Base-by-base conservation (phyloP, 1,140 invertebrate genomes). In the Lepidurus packardi region DNA sequence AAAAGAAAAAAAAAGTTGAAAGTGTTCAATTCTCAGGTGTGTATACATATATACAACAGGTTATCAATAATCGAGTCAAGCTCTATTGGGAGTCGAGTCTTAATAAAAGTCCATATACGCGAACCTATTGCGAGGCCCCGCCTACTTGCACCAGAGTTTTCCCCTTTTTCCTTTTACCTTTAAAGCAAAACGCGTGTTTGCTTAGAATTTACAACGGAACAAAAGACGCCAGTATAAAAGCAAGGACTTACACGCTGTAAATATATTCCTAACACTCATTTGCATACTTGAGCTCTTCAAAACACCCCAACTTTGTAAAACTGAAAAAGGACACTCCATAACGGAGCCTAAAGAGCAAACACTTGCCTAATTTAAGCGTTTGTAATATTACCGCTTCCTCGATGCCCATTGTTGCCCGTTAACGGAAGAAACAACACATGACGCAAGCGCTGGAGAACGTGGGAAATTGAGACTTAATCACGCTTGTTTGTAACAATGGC, bases 51-150 rank as follows among this genome's bases (percentile, higher is more conserved):
- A 21, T 21, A 65, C 21, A 65, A 13, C 8, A 16, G 53, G 53
- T 65, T 65, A 65, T 65, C 53, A 65, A 65, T 65, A 65, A 65
- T 65, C 53, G 53, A 65, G 53, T 65, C 16, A 65, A 65, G 53
- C 21, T 7, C 6, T 65, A 65, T 65, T 9, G 53, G 21, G 21
- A 21, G 21, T 21, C 53, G 53, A 65, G 53, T 9, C 53, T 65
- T 65, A 65, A 65, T 65, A 65, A 65, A 34, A 65, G 53, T 65
- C 53, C 53, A 65, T 65, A 65, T 65, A 65, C 13, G 53, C 16
- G 53, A 65, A 21, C 10, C 16, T 3, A 65, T 11, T 34, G 34
- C 34, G 34, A 34, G 34, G 34, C 3, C 34, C 34, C 34, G 34
- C 34, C 34, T 34, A 34, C 34, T 34, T 34, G 34, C 34, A 34